phyloP scores from a whole-genome alignment of 1,140 invertebrate genomes.

The Philaenus spumarius region DNA sequence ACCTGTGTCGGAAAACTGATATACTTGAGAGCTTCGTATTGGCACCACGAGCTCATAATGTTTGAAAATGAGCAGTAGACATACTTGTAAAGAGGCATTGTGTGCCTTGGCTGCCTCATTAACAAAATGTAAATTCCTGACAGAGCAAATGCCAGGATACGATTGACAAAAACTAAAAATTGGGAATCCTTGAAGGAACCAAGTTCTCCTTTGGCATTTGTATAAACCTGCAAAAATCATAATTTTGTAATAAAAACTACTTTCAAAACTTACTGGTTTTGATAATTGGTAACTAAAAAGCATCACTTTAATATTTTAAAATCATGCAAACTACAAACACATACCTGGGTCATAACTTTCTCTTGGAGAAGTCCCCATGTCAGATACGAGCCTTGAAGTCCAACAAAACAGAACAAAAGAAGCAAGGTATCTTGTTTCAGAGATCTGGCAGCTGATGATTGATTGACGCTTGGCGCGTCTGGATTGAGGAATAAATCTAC shows the following conservation, averaged over 20 bases:
- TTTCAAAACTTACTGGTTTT: background rate
- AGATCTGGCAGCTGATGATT: constrained; percentile 2
- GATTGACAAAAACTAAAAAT: constrained; percentile 92
- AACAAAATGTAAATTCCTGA: constrained; percentile 54
- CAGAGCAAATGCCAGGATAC: constrained; percentile 75
- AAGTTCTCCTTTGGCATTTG: constrained; percentile 48
- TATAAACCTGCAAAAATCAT: constrained; percentile 53
- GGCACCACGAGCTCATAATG: constrained; percentile 98
- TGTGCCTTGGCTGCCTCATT: constrained; percentile 60
- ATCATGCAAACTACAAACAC: background rate
- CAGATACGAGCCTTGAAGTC: constrained; percentile 84
- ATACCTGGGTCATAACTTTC: constrained; percentile 81
- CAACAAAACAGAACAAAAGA: constrained; percentile 74
- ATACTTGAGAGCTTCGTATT: constrained; percentile 98
- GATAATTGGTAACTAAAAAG: too few relatives aligned
- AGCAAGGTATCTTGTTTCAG: constrained; percentile 37
- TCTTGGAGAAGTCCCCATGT: constrained; percentile 94
- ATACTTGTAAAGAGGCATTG: constrained; percentile 92
- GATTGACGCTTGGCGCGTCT: constrained; percentile 9
- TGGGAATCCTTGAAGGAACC: constrained; percentile 86
- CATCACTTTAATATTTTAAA: too few relatives aligned
- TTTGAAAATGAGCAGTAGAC: constrained; percentile 96
- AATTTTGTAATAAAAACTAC: constrained; percentile 13
- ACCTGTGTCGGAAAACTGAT: constrained; percentile 97
- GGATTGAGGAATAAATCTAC: constrained; percentile 35